phyloP scores from a whole-genome alignment of 1,140 invertebrate genomes.

The Hycleus phaleratus region DNA sequence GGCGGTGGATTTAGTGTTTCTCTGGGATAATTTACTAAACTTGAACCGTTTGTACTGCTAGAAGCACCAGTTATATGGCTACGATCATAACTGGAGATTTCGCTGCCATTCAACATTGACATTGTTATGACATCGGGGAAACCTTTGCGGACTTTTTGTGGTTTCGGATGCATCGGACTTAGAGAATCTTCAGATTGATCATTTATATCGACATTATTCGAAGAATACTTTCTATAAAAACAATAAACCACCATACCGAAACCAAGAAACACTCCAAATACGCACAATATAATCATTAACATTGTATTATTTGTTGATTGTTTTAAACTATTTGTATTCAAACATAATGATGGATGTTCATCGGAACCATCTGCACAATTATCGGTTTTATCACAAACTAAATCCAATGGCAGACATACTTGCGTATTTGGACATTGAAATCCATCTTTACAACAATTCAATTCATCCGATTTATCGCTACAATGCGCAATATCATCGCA shows the following conservation, averaged over 20 bases:
- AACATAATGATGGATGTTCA: conserved; percentile 48
- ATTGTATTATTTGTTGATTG: conserved; percentile 38
- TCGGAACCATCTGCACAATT: conserved; percentile 69
- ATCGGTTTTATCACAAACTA: conserved; percentile 57
- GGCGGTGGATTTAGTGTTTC: conserved; percentile 85
- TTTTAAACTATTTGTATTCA: not conserved
- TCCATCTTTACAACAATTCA: conserved; percentile 42
- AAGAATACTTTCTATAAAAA: conserved; percentile 7
- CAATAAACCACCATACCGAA: conserved; percentile 19
- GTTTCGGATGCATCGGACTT: conserved; percentile 31
- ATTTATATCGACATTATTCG: conserved; percentile 38
- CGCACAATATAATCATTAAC: conserved; percentile 23
- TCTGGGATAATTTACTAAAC: conserved; percentile 57
- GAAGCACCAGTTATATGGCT: conserved; percentile 77
- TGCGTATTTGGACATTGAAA: conserved; percentile 55
- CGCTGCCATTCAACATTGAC: conserved; percentile 53
- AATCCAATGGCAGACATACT: conserved; percentile 20
- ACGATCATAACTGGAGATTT: conserved; percentile 60
- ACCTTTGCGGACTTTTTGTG: conserved; percentile 23
- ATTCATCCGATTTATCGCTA: conserved; percentile 35
- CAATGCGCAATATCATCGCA: conserved; percentile 44
- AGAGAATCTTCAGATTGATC: conserved; percentile 43
- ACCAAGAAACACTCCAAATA: conserved; percentile 40
- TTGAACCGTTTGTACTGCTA: conserved; percentile 58
- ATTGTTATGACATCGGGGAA: conserved; percentile 54